These are phyloP conservation scores for Chelonus formosanus DNA, from an alignment of 2,888 invertebrate species.

Conservation along the genomic window DNA sequence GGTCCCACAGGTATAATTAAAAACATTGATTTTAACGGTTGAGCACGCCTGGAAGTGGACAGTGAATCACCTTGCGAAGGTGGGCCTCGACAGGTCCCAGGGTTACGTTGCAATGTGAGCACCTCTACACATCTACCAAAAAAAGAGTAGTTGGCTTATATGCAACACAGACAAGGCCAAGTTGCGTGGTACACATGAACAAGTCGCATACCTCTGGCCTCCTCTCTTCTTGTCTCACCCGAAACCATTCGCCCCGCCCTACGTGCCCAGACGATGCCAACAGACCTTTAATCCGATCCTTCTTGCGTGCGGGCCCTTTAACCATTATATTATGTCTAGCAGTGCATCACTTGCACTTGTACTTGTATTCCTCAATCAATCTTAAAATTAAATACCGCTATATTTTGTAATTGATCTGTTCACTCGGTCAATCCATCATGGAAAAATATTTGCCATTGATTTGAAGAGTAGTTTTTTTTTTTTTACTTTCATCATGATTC, in stretches of 20 bases:
- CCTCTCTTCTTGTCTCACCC: conserved; percentile 37
- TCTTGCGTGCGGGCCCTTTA: conserved; percentile 22
- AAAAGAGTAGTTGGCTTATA: not conserved
- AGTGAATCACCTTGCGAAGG: conserved; percentile 60
- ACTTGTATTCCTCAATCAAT: not conserved
- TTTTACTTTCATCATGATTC: too few relatives aligned
- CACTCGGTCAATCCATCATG: too few relatives aligned
- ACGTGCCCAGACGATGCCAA: conserved; percentile 43
- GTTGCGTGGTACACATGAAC: conserved; percentile 11
- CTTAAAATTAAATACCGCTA: conserved; percentile 13
- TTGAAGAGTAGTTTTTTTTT: too few relatives aligned
- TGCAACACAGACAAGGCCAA: conserved; percentile 2
- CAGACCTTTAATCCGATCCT: conserved; percentile 56
- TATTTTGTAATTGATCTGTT: not conserved
- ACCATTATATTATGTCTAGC: conserved; percentile 22
- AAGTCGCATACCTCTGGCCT: conserved; percentile 41
- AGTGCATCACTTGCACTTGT: conserved; percentile 7
- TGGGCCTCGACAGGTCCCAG: conserved; percentile 44
- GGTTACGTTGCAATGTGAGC: conserved; percentile 29
- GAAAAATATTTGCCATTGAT: too few relatives aligned
- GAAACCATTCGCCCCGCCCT: conserved; percentile 40
- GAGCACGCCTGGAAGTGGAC: conserved; percentile 47
- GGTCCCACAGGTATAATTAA: conserved; percentile 7
- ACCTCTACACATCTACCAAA: conserved; percentile 8
- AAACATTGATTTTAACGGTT: conserved; percentile 40